These are phyloP conservation scores for Xylota segnis DNA, from an alignment of 2,888 invertebrate genomes.

Conservation along the genomic window DNA sequence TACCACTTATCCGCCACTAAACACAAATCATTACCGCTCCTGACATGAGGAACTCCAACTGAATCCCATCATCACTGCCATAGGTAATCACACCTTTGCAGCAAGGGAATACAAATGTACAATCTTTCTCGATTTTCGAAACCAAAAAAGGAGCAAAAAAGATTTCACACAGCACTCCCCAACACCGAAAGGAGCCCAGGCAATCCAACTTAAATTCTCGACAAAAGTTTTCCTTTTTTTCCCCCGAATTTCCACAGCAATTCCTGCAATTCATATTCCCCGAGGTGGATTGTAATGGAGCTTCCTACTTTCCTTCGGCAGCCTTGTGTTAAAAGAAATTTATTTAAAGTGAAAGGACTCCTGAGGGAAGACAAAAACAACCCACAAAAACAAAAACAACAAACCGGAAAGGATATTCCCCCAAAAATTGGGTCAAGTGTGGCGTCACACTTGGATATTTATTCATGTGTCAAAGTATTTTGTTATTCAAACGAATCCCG, in stretches of 20 bases:
- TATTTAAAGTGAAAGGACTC: slow-evolving; percentile 7
- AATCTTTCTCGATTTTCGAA: not conserved
- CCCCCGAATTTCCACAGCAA: not conserved
- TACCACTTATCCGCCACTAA: not conserved
- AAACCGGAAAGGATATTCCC: not conserved
- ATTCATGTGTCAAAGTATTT: slow-evolving; percentile 48
- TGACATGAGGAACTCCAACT: not conserved
- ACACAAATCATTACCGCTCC: slow-evolving; percentile 10
- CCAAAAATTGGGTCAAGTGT: slow-evolving; percentile 38
- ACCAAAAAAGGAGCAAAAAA: not conserved
- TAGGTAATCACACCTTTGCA: slow-evolving; percentile 10
- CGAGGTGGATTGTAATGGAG: slow-evolving; percentile 20
- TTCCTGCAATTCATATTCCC: slow-evolving; percentile 8
- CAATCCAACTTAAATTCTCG: slow-evolving; percentile 1
- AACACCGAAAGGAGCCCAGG: not conserved
- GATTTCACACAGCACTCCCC: not conserved
- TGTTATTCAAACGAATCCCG: slow-evolving; percentile 40
- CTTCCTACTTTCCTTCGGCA: slow-evolving; percentile 5
- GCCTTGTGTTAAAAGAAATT: not conserved
- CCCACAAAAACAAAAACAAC: not conserved
- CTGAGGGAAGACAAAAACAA: slow-evolving; percentile 17
- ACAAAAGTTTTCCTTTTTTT: not conserved
- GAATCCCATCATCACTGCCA: slow-evolving; percentile 8
- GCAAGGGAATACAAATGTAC: slow-evolving; percentile 7
- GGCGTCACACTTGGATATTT: slow-evolving; percentile 44